These are phyloP conservation scores for Brachionus rotundiformis DNA, from an alignment of 1,140 invertebrate species.

Conservation along the genomic window DNA sequence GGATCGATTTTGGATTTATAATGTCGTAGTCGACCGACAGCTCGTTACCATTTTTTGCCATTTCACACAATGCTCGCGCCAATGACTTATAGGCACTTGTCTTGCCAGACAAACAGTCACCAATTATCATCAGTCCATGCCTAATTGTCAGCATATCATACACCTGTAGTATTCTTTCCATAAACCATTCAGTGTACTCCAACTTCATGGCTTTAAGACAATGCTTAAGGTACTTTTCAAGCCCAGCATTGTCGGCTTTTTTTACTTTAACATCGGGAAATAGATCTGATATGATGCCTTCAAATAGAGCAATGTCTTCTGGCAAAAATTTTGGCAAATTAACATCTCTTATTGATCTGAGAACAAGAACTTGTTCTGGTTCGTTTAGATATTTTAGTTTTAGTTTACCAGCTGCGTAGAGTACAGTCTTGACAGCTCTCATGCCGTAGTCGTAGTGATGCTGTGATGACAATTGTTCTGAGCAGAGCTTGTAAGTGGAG, in stretches of 20 bases:
- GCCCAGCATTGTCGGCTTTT: not conserved
- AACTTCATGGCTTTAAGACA: conserved; percentile 60
- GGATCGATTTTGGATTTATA: conserved; percentile 65
- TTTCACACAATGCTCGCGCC: conserved; percentile 61
- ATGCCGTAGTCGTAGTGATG: conserved; percentile 92
- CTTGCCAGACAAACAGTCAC: conserved; percentile 62
- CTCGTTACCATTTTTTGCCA: conserved; percentile 62
- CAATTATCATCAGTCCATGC: conserved; percentile 65
- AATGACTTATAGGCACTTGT: conserved; percentile 60
- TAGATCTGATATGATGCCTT: conserved; percentile 30
- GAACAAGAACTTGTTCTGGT: conserved; percentile 44
- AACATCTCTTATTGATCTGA: conserved; percentile 77
- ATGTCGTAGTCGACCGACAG: conserved; percentile 60
- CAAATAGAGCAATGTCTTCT: conserved; percentile 26
- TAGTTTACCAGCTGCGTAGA: conserved; percentile 62
- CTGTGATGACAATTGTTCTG: conserved; percentile 52
- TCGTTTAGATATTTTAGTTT: conserved; percentile 72
- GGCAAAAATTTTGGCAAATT: conserved; percentile 79
- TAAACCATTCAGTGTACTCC: conserved; percentile 62
- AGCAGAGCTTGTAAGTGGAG: conserved; percentile 10
- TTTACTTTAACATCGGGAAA: conserved; percentile 52
- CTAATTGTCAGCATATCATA: conserved; percentile 64
- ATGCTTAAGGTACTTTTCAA: conserved; percentile 58
- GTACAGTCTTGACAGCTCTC: conserved; percentile 70
- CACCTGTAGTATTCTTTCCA: conserved; percentile 65